Evolutionary conservation across 2,113 vertebrate species (phyloP).

Genomic region (Laticauda colubrina): DNA sequence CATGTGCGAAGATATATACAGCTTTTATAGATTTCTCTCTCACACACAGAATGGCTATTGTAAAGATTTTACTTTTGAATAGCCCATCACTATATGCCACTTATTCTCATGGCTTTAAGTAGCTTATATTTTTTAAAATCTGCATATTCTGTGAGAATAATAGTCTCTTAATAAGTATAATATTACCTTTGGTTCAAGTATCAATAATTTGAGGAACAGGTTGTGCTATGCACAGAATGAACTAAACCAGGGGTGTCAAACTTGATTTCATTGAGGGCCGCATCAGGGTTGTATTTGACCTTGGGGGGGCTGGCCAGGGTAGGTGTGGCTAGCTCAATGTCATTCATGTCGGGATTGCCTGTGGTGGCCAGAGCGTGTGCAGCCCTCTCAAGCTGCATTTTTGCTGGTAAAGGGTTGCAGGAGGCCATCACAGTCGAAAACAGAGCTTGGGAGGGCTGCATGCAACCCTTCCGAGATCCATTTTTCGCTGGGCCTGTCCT

Average conservation of each 20-base stretch:
- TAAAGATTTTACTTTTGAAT: background rate
- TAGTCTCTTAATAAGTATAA: background rate
- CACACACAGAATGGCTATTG: background rate
- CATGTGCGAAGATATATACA: background rate
- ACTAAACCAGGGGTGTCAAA: background rate
- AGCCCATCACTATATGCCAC: background rate
- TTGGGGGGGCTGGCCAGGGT: no score
- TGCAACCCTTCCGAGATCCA: no score
- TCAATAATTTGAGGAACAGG: background rate
- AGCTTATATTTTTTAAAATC: background rate
- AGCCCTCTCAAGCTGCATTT: no score
- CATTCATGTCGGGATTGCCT: no score
- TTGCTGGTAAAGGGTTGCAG: no score
- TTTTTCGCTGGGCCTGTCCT: no score
- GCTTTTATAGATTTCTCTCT: background rate
- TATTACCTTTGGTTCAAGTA: background rate
- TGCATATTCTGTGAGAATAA: background rate
- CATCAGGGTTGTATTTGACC: no score
- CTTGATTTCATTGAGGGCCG: no score
- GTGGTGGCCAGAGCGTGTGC: no score
- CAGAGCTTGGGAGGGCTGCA: no score
- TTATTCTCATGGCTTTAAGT: background rate
- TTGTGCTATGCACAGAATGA: background rate
- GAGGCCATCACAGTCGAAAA: no score
- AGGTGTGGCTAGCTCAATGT: no score